A percentile compares a stretch with the other conserved stretches of the same genome.
Conservation (phyloP, 2,888 invertebrate species). For the Cosmopolites sordidus region DNA sequence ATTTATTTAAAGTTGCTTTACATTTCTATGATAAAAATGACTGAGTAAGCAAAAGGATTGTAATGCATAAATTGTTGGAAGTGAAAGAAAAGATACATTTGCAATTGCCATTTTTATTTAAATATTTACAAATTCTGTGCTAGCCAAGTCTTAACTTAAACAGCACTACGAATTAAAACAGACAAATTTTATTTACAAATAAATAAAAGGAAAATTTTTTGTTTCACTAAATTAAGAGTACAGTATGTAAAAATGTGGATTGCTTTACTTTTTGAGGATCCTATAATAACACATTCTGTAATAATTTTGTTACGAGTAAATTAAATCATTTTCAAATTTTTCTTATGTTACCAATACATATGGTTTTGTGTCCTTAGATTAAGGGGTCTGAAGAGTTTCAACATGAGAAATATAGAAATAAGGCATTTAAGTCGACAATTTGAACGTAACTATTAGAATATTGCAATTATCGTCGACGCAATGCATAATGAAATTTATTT, state of each 20-base stretch:
- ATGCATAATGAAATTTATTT: not conserved
- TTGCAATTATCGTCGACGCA: not conserved
- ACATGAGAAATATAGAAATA: not conserved
- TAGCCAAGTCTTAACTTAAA: slow-evolving; percentile 39
- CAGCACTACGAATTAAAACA: slow-evolving; percentile 35
- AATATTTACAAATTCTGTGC: slow-evolving; percentile 41
- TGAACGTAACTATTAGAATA: not conserved
- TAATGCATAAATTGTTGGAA: no score
- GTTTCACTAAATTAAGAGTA: slow-evolving; percentile 23
- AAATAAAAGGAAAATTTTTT: slow-evolving; percentile 30
- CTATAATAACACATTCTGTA: slow-evolving; percentile 16
- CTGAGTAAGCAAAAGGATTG: no score
- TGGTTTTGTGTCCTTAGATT: slow-evolving; percentile 7
- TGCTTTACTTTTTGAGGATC: slow-evolving; percentile 24
- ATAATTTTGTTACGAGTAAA: slow-evolving; percentile 11
- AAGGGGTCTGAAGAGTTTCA: not conserved
- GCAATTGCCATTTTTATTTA: slow-evolving; percentile 33
- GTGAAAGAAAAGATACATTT: not conserved
- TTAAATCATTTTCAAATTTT: slow-evolving; percentile 8
- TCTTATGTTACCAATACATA: slow-evolving; percentile 17
- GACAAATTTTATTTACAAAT: slow-evolving; percentile 37
- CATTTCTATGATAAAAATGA: no score
- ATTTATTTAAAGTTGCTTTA: no score
- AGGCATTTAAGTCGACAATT: not conserved
- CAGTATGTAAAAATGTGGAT: slow-evolving; percentile 25